Evolutionary conservation across 2,113 vertebrate species (phyloP).

Genomic region (Labeo catla): DNA sequence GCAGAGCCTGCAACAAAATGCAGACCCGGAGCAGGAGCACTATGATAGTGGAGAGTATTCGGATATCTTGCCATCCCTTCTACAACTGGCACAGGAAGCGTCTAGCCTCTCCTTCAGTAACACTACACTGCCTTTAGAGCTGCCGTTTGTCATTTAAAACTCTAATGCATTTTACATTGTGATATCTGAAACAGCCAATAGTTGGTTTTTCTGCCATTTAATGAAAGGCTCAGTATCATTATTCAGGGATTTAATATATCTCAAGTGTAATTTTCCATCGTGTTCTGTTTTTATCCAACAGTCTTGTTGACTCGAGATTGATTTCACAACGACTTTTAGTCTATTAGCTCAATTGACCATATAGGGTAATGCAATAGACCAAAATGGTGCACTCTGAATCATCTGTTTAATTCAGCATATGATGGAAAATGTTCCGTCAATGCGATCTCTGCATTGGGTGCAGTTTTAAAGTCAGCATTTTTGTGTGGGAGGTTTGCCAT

Average conservation of each 20-base stretch:
- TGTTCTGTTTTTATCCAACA: background rate
- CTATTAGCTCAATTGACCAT: background rate
- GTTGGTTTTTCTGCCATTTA: background rate
- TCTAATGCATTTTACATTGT: background rate
- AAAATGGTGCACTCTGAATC: background rate
- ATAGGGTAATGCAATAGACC: background rate
- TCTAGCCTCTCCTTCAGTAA: conserved; percentile 24
- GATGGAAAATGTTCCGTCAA: background rate
- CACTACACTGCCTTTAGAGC: conserved; percentile 7
- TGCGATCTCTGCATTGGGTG: background rate
- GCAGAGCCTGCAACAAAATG: background rate
- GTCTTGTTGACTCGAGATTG: background rate
- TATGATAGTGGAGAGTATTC: conserved; percentile 19
- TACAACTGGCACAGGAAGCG: conserved; percentile 50
- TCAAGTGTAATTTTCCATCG: background rate
- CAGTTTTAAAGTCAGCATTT: background rate
- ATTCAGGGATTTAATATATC: too few relatives aligned
- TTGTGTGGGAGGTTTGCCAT: background rate
- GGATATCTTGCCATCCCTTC: conserved; percentile 51
- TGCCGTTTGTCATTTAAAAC: background rate
- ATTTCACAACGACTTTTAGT: background rate
- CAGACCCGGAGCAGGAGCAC: background rate
- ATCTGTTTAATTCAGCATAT: background rate
- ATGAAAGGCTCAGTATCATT: background rate
- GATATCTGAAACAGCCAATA: background rate